A percentile compares a stretch with the other conserved stretches of the same genome.
These are phyloP conservation scores for Lithophane ornitopus DNA, from an alignment of 2,888 invertebrate genomes.

Conservation along the genomic window DNA sequence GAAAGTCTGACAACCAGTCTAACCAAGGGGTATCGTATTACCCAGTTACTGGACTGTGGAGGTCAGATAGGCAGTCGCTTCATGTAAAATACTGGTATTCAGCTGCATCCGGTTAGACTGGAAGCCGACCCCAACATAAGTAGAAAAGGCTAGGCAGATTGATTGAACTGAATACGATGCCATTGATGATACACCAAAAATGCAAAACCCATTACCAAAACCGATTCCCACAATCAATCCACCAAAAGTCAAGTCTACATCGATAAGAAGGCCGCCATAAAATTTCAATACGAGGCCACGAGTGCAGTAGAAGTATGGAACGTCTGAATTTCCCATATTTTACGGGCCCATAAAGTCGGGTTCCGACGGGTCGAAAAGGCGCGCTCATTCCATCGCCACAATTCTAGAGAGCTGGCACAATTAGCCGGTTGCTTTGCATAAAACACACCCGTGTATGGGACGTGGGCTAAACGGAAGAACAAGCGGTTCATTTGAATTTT, in stretches of 20 bases:
- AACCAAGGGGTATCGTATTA: no score
- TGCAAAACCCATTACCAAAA: slow-evolving; percentile 5
- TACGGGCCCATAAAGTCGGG: slow-evolving; percentile 70
- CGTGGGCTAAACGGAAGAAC: slow-evolving; percentile 65
- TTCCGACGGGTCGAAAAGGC: slow-evolving; percentile 73
- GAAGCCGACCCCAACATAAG: no score
- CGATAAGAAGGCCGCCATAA: slow-evolving; percentile 56
- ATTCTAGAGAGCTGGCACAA: slow-evolving; percentile 78
- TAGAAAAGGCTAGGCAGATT: no score
- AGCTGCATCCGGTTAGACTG: no score
- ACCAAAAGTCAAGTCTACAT: slow-evolving; percentile 42
- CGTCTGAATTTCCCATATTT: slow-evolving; percentile 70
- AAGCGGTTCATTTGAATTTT: slow-evolving; percentile 55
- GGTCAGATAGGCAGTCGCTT: no score
- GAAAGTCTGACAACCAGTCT: no score
- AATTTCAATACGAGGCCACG: slow-evolving; percentile 55
- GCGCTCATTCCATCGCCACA: slow-evolving; percentile 75
- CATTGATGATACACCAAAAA: neutral
- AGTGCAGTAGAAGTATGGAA: slow-evolving; percentile 55
- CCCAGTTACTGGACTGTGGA: no score
- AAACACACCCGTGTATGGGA: slow-evolving; percentile 73
- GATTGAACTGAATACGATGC: neutral
- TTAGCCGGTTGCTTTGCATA: slow-evolving; percentile 84
- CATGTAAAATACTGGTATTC: no score
- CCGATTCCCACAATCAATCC: slow-evolving; percentile 36